Evolutionary conservation across 2,113 vertebrate genomes (phyloP), one percentile per base, ranked within the genome.

Genomic region (Struthio camelus): DNA sequence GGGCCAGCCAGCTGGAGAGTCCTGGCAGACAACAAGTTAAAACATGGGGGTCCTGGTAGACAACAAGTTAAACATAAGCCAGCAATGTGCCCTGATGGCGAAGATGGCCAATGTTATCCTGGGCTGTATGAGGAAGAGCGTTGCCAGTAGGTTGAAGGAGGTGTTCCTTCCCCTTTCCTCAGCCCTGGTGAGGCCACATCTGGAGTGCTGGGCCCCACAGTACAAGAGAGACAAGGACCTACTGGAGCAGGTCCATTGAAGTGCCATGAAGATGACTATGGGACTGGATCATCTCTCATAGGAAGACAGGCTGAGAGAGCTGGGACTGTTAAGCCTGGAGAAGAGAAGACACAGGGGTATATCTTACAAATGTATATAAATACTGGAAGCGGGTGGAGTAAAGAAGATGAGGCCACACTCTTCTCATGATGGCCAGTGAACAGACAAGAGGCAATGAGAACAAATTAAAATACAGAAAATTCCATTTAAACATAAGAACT

Each of bases 101-200:
- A 87, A 81, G 5, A n/a, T 15, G 5, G 4, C 11, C 28, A 36
- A 10, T 53, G 54, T 24, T 15, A 78, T 44, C 34, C 25, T n/a
- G 40, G 72, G 38, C 9, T 73, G 40, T 40, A 81, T 62, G 58
- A 83, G 54, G 6, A 70, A 25, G 13, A 71, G 14, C 4, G 16
- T 48, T 65, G 32, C 14, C 24, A 94, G 23, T 36, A 80, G 8
- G 5, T 62, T 0, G 0, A 87, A 14, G 19, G 25, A 84, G 1
- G 11, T 66, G 38, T 38, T 48, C 6, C 22, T 67, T 87, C 22
- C 8, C 2, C 28, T 72, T 27, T 69, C 2, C 32, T 91, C 48
- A 87, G 3, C 25, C 7, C n/a, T 56, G 12, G 10, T 6, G 9
- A n/a, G 56, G 5, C 54, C 32, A 54, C 5, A 42, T 42, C 30